phyloP scores from a whole-genome alignment of 2,797 vertebrate genomes.

The Leucoraja ocellata region DNA sequence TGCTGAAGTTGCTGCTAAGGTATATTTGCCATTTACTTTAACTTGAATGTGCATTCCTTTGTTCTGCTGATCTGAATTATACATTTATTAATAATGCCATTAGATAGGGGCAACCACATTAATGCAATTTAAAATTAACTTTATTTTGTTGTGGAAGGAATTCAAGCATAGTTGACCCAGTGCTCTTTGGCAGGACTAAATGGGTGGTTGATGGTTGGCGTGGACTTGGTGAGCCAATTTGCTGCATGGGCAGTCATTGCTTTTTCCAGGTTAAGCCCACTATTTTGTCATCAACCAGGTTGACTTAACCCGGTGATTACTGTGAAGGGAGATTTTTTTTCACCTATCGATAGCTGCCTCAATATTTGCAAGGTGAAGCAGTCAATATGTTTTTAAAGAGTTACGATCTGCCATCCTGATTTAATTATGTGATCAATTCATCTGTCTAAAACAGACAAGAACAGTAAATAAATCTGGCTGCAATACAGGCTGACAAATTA shows the following conservation, averaged over 20 bases:
- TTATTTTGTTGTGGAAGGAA: neutral
- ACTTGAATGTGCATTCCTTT: neutral
- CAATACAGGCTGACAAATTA: neutral
- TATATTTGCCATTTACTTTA: constrained; percentile 44
- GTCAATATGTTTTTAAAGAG: neutral
- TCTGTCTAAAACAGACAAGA: neutral
- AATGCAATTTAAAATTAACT: neutral
- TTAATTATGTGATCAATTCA: neutral
- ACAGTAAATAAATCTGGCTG: neutral
- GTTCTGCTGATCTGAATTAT: neutral
- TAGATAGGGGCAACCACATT: neutral
- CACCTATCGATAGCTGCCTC: neutral
- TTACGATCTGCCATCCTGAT: neutral
- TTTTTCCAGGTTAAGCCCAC: neutral
- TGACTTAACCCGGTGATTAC: neutral
- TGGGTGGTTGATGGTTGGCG: no score
- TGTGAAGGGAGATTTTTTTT: neutral
- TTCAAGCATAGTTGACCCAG: neutral
- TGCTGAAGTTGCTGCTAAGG: constrained; percentile 94
- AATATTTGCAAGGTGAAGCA: neutral
- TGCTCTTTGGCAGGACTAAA: neutral
- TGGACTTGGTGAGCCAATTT: neutral
- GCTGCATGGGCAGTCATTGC: neutral
- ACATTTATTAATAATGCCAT: neutral
- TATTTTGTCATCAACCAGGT: neutral